Percentiles rank a stretch among this genome's conserved stretches.
These are phyloP conservation scores for Cephalopterus ornatus DNA, from an alignment of 2,113 vertebrate species.

Conservation along the genomic window DNA sequence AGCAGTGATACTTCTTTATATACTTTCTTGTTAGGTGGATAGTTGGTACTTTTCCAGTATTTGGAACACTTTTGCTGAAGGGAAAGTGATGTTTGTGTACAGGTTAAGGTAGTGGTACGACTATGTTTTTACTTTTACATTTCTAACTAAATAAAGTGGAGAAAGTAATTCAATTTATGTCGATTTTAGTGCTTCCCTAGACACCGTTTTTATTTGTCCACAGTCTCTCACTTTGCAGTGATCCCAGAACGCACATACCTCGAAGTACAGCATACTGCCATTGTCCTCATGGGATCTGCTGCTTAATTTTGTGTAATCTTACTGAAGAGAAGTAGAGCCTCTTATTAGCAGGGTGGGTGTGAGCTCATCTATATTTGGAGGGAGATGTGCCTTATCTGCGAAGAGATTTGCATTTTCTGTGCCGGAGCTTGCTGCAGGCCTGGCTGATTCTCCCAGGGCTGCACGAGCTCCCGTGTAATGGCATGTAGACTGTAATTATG, in stretches of 20 bases:
- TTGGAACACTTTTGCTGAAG: not conserved
- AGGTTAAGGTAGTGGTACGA: not conserved
- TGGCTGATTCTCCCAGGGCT: not conserved
- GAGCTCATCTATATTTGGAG: not conserved
- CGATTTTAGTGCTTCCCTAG: not conserved
- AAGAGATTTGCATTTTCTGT: conserved; percentile 31
- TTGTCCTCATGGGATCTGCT: not conserved
- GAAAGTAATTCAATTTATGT: not conserved
- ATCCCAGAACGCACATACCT: rapidly evolving
- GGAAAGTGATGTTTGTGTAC: rapidly evolving
- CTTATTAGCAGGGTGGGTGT: conserved; percentile 8
- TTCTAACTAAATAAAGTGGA: not conserved
- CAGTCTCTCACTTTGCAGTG: not conserved
- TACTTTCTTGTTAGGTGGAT: not conserved
- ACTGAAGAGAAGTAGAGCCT: not conserved
- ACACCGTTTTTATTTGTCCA: not conserved
- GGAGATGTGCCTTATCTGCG: not conserved
- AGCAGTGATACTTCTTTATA: not conserved
- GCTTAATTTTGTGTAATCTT: not conserved
- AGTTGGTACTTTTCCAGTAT: not conserved
- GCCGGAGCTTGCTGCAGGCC: not conserved
- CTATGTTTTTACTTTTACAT: not conserved
- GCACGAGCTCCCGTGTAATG: not conserved
- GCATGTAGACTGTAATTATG: conserved; percentile 40
- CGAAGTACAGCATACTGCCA: rapidly evolving